Evolutionary conservation across 2,888 invertebrate genomes (phyloP).

Genomic region (Napeogenes inachia): DNA sequence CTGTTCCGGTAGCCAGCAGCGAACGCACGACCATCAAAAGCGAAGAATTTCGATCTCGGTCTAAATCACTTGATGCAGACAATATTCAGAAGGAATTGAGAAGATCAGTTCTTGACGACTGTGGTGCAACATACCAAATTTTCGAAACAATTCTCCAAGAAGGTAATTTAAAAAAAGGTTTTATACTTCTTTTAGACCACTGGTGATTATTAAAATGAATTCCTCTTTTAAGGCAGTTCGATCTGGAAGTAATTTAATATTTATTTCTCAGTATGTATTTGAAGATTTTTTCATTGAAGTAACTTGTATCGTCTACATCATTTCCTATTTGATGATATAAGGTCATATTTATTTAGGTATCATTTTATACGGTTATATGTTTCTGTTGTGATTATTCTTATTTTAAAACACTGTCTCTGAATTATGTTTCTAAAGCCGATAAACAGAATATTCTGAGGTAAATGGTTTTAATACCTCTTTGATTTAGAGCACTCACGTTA

Average conservation of each 20-base stretch:
- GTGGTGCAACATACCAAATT: slow-evolving; percentile 88
- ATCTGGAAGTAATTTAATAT: background rate
- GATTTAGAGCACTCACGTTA: too few species aligned
- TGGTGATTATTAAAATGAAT: too few species aligned
- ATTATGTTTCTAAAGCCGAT: too few species aligned
- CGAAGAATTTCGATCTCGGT: slow-evolving; percentile 85
- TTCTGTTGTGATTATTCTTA: background rate
- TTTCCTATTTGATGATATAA: slow-evolving; percentile 34
- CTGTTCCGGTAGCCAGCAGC: slow-evolving; percentile 66
- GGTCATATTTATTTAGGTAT: slow-evolving; percentile 33
- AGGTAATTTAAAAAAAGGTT: slow-evolving; percentile 45
- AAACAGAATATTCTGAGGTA: too few species aligned
- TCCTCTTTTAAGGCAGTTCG: too few species aligned
- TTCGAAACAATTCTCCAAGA: slow-evolving; percentile 84
- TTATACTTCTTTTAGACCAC: too few species aligned
- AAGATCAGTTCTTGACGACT: slow-evolving; percentile 81
- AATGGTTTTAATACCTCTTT: too few species aligned
- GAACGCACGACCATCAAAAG: slow-evolving; percentile 63
- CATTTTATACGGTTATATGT: slow-evolving; percentile 11
- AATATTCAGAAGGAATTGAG: slow-evolving; percentile 56
- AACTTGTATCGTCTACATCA: slow-evolving; percentile 34
- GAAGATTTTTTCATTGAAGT: slow-evolving; percentile 25
- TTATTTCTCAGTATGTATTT: background rate
- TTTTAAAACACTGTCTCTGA: too few species aligned
- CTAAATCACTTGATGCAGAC: slow-evolving; percentile 85